Evolutionary conservation across 1,140 invertebrate genomes (phyloP).

Genomic region (Lordiphosa clarofinis): DNA sequence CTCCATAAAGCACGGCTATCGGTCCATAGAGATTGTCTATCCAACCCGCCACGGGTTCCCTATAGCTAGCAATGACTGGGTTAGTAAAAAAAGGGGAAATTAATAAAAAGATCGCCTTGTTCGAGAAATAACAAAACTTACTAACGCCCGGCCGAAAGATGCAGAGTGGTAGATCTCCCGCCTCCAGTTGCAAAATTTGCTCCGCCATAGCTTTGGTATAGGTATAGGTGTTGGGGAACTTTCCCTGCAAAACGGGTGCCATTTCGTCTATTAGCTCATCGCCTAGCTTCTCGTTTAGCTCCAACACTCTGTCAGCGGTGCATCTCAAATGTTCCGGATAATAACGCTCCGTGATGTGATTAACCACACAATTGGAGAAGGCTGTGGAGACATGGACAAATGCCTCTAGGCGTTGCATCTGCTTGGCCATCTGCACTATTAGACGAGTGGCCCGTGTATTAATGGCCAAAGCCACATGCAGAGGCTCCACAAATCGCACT

Average conservation of each 20-base stretch:
- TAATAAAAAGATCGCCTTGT: neutral
- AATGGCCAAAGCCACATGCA: slow-evolving; percentile 83
- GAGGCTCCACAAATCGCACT: slow-evolving; percentile 89
- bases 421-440: slow-evolving; percentile 81
- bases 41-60: slow-evolving; percentile 88
- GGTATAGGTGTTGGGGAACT: slow-evolving; percentile 91
- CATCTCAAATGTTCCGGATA: slow-evolving; percentile 85
- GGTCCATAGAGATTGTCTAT: slow-evolving; percentile 96
- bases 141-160: slow-evolving; percentile 87
- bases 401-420: slow-evolving; percentile 85
- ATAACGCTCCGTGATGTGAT: slow-evolving; percentile 84
- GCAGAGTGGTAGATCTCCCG: slow-evolving; percentile 85
- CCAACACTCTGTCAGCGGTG: slow-evolving; percentile 84
- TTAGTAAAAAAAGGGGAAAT: too few species aligned
- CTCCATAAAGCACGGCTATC: slow-evolving; percentile 86
- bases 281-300: slow-evolving; percentile 80
- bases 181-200: slow-evolving; percentile 84
- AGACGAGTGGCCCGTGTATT: slow-evolving; percentile 83
- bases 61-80: slow-evolving; percentile 89
- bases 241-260: slow-evolving; percentile 84
- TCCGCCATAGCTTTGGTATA: slow-evolving; percentile 92
- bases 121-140: slow-evolving; percentile 70
- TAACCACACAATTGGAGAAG: slow-evolving; percentile 84
- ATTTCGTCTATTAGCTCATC: slow-evolving; percentile 84
- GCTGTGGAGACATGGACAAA: slow-evolving; percentile 88